Base-by-base conservation (phyloP, 2,797 vertebrate genomes). In the Sardinella longiceps region DNA sequence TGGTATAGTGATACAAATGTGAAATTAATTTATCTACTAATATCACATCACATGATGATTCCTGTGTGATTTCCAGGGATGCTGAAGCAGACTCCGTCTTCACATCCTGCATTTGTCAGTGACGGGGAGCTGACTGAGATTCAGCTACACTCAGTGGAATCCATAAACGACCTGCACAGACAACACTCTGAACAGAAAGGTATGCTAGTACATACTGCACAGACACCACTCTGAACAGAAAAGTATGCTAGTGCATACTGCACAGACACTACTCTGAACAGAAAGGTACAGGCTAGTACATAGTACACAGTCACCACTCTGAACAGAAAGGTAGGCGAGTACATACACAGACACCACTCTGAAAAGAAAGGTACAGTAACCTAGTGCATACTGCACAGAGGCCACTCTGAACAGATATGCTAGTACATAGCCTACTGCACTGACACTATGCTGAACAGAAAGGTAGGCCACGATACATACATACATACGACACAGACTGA, bases 121-220 rank as follows among this genome's bases (percentile, higher is more conserved):
- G 89, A 95, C 46, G 92, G 92, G 33, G 96, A 97, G 3, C 90
- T 95, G 0, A 96, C 96, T 0, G 97, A 98, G 91, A 96, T 99
- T 53, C 93, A 93, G 89, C 94, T 99, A 28, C 95, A 95, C 77
- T 95, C 91, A 0, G 97, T 98, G 87, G 97, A 97, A 88, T 99
- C 98, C 88, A 98, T 99, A 93, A 98, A 95, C 0, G 97, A 99
- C 89, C 94, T 99, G 37, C 96, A 98, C 89, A 94, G 95, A 18
- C 90, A 43, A 14, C 85, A 89, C 83, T 4, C 81, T 18, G 90
- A 92, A 28, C 82, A 90, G 81, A 90, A 85, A 89, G 85, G 87
- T 87, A 83, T 4, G 28, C 25, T n/a, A n/a, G n/a, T 30, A 43
- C 70, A 9, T 18, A 33, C 33, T 7, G 66, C 1, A 74, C 18